Evolutionary conservation across 2,797 vertebrate genomes (phyloP).

Genomic region (Bradypodion pumilum): DNA sequence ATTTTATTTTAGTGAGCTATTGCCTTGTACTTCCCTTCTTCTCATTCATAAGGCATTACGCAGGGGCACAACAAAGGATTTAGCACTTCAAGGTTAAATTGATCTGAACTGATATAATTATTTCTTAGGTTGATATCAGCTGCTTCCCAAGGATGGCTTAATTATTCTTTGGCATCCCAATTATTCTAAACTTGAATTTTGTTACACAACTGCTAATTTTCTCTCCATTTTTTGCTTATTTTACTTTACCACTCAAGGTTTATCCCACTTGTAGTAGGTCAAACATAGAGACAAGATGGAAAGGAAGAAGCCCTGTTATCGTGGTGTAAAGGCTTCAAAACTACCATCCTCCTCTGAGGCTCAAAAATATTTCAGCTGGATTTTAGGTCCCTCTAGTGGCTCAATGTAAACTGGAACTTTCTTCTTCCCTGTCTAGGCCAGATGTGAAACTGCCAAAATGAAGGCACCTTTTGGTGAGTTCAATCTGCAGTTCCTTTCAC

Average conservation of each 20-base stretch:
- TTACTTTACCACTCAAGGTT: neutral
- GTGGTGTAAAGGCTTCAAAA: neutral
- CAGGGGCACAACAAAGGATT: neutral
- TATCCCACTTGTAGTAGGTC: neutral
- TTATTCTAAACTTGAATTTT: neutral
- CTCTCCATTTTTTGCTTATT: neutral
- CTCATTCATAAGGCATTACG: neutral
- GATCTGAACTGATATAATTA: neutral
- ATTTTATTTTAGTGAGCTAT: neutral
- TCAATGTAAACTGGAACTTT: no score
- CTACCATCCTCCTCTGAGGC: rapidly evolving
- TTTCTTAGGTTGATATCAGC: neutral
- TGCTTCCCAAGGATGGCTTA: neutral
- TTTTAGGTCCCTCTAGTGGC: slow-evolving; percentile 67
- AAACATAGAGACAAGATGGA: neutral
- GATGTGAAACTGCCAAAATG: no score
- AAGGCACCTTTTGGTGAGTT: no score
- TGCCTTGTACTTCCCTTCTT: neutral
- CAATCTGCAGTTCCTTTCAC: no score
- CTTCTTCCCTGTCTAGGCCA: no score
- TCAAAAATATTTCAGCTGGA: slow-evolving; percentile 26
- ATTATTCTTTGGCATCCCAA: neutral
- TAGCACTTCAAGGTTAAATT: neutral
- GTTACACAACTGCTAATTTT: neutral
- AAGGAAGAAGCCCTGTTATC: rapidly evolving